Evolutionary conservation across 2,888 invertebrate genomes (phyloP).

Genomic region (Tetragonula carbonaria): DNA sequence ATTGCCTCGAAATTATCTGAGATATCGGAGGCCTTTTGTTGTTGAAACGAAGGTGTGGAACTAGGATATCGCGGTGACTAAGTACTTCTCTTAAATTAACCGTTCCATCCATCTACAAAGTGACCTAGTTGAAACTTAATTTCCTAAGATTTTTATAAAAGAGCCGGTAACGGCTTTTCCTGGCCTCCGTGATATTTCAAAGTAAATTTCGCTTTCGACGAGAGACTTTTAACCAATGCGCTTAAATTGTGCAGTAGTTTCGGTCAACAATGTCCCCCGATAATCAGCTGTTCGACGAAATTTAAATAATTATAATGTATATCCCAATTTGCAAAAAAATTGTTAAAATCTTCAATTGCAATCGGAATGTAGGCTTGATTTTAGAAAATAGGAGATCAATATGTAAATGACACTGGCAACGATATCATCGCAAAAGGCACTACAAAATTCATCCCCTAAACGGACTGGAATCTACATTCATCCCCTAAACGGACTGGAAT

Average conservation of each 20-base stretch:
- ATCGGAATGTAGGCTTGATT: background rate
- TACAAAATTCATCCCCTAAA: background rate
- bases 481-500: background rate
- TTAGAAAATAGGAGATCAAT: background rate
- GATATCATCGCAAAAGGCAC: background rate
- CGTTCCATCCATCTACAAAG: background rate
- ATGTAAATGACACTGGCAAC: background rate
- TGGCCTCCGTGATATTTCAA: background rate
- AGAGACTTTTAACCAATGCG: background rate
- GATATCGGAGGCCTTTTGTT: constrained; percentile 19
- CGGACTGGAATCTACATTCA: background rate
- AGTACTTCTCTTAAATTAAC: constrained; percentile 23
- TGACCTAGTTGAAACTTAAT: constrained; percentile 5
- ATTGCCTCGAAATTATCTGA: constrained; percentile 23
- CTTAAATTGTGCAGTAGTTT: background rate
- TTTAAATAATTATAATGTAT: background rate
- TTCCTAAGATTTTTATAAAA: background rate
- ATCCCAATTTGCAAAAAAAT: too few species aligned
- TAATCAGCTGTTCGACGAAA: background rate
- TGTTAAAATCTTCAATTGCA: background rate
- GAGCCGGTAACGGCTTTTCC: background rate
- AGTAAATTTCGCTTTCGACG: background rate
- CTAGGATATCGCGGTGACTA: background rate
- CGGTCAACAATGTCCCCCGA: background rate
- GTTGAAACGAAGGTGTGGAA: background rate